Percentiles rank a stretch among this genome's conserved stretches.
Conservation (phyloP, 2,797 vertebrate species). For the Pipistrellus nathusii region DNA sequence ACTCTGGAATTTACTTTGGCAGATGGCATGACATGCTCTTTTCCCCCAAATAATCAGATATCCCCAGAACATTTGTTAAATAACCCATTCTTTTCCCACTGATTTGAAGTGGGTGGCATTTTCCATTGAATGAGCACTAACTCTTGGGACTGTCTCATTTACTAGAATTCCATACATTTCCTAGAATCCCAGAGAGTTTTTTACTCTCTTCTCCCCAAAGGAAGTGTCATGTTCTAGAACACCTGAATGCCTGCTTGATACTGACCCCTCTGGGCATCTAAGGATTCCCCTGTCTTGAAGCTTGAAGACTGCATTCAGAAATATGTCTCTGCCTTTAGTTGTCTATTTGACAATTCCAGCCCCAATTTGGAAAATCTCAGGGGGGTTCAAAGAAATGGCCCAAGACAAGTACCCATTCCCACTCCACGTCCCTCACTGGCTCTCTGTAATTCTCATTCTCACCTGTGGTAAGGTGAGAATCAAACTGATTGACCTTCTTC, state of each 20-base stretch:
- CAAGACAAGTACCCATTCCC: neutral
- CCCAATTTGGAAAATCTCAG: conserved; percentile 15
- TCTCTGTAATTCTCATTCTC: neutral
- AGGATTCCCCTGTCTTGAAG: neutral
- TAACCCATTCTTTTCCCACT: conserved; percentile 3
- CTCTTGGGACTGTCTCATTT: neutral
- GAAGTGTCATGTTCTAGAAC: conserved; percentile 48
- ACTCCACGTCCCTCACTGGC: neutral
- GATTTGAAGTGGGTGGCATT: conserved; percentile 30
- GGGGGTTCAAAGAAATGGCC: neutral
- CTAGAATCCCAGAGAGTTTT: neutral
- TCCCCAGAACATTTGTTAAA: conserved; percentile 38
- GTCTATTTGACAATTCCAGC: conserved; percentile 1
- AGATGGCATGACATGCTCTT: neutral
- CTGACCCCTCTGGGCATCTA: neutral
- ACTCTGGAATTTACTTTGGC: conserved; percentile 38
- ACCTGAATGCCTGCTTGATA: neutral
- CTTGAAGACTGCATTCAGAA: neutral
- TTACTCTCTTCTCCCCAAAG: conserved; percentile 27
- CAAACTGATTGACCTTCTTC: conserved; percentile 48
- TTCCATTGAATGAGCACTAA: neutral
- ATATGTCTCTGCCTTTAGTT: conserved; percentile 2
- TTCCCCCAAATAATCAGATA: conserved; percentile 6
- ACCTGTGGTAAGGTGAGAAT: neutral
- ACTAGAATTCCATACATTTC: conserved; percentile 23